Conservation (phyloP, 2,113 vertebrate genomes). For the Meleagris gallopavo region DNA sequence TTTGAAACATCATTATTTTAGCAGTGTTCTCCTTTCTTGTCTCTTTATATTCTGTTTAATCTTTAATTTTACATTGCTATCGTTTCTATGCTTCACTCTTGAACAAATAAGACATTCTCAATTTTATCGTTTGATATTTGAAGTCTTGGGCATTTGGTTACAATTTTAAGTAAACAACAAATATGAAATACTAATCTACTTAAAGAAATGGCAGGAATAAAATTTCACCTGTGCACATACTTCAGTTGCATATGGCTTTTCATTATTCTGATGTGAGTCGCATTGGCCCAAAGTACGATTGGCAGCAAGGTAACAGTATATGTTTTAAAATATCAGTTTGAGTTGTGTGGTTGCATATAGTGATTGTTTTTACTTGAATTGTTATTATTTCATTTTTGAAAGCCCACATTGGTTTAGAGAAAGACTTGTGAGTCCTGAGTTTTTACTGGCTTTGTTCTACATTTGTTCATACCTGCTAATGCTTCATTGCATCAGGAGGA, state of each 20-base stretch:
- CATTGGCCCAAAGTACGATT: not conserved
- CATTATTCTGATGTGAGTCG: not conserved
- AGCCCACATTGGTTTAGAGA: not conserved
- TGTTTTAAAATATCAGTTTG: not conserved
- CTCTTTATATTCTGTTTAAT: not conserved
- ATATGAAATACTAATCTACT: not conserved
- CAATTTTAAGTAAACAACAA: not conserved
- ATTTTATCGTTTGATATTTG: not conserved
- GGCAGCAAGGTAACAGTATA: not conserved
- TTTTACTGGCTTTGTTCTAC: not conserved
- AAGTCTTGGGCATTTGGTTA: not conserved
- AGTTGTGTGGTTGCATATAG: not conserved
- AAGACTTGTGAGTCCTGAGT: not conserved
- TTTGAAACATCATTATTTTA: not conserved
- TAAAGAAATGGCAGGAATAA: not conserved
- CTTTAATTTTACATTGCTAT: not conserved
- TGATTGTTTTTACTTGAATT: not conserved
- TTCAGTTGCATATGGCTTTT: not conserved
- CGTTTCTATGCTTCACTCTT: not conserved
- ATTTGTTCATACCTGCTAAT: no score
- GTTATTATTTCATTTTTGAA: not conserved
- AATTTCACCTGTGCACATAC: not conserved
- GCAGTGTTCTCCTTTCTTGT: not conserved
- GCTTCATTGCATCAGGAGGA: not conserved
- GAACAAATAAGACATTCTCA: not conserved